phyloP scores from a whole-genome alignment of 2,888 invertebrate genomes.

The Dendrolimus pini region DNA sequence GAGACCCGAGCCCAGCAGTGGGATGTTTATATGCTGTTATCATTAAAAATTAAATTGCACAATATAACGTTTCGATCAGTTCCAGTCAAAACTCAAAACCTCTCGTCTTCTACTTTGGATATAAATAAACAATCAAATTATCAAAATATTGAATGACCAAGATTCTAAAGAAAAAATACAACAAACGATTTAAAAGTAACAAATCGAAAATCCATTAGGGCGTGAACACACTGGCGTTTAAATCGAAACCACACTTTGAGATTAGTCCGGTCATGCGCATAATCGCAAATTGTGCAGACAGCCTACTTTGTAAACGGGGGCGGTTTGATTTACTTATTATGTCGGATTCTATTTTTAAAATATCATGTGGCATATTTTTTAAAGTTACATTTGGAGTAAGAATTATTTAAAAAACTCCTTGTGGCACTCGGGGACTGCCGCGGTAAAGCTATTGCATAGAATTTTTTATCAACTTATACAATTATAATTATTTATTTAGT shows the following conservation, averaged over 20 bases:
- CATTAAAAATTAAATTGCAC: too few relatives aligned
- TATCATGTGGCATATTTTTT: neutral
- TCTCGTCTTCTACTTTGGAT: too few relatives aligned
- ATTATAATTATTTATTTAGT: too few relatives aligned
- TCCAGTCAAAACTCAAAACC: too few relatives aligned
- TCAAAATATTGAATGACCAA: neutral
- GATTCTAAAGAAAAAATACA: neutral
- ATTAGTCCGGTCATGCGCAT: conserved; percentile 9
- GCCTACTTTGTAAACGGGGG: conserved; percentile 11
- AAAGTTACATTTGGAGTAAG: too few relatives aligned
- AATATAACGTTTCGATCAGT: too few relatives aligned
- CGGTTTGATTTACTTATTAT: neutral
- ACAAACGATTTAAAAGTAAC: conserved; percentile 7
- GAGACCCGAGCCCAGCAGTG: neutral
- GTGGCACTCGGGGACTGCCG: too few relatives aligned
- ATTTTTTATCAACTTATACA: too few relatives aligned
- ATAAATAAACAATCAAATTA: too few relatives aligned
- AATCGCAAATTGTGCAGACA: conserved; percentile 22
- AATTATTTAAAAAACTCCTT: too few relatives aligned
- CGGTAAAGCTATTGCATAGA: too few relatives aligned
- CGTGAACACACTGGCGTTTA: conserved; percentile 10
- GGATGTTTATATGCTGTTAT: neutral
- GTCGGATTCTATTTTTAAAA: neutral
- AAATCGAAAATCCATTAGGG: conserved; percentile 9
- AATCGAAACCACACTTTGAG: conserved; percentile 11